A percentile compares a stretch with the other conserved stretches of the same genome.
Evolutionary conservation across 2,888 invertebrate species (phyloP).

Genomic region (Catocala fraxini): DNA sequence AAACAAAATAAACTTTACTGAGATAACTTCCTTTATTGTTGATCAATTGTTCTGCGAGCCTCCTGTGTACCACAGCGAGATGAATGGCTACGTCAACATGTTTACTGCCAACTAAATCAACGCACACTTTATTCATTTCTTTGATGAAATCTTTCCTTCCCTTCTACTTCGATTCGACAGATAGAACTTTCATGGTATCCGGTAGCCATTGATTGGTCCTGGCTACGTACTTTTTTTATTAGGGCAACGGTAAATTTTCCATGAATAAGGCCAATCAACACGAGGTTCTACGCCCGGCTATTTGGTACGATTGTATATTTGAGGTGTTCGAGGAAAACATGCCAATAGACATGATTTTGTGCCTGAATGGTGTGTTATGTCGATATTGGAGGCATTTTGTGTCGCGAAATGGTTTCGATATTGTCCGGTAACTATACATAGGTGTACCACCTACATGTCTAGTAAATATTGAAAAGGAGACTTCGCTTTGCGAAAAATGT

Average conservation of each 20-base stretch:
- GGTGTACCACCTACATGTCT: no score
- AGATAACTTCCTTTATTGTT: conserved; percentile 35
- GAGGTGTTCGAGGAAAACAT: conserved; percentile 24
- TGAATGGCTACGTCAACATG: conserved; percentile 53
- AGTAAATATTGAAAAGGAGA: no score
- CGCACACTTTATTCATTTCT: conserved; percentile 50
- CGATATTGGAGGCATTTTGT: not conserved
- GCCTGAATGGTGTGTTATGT: not conserved
- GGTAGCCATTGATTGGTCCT: conserved; percentile 32
- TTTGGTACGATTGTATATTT: conserved; percentile 36
- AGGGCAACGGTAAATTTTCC: conserved; percentile 33
- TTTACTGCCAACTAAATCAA: conserved; percentile 56
- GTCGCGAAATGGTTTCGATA: no score
- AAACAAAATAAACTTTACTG: conserved; percentile 47
- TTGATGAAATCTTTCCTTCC: conserved; percentile 38
- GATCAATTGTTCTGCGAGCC: conserved; percentile 30
- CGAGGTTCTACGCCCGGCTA: conserved; percentile 28
- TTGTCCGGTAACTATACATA: no score
- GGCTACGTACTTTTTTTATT: conserved; percentile 46
- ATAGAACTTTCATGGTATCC: conserved; percentile 42
- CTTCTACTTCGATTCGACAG: conserved; percentile 31
- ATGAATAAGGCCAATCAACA: conserved; percentile 47
- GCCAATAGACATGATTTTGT: conserved; percentile 9
- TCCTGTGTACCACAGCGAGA: conserved; percentile 15
- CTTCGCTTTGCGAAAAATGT: no score